Evolutionary conservation across 2,888 invertebrate genomes (phyloP), one percentile per base, ranked within the genome.

Genomic region (Cyrtodaria siliqua): DNA sequence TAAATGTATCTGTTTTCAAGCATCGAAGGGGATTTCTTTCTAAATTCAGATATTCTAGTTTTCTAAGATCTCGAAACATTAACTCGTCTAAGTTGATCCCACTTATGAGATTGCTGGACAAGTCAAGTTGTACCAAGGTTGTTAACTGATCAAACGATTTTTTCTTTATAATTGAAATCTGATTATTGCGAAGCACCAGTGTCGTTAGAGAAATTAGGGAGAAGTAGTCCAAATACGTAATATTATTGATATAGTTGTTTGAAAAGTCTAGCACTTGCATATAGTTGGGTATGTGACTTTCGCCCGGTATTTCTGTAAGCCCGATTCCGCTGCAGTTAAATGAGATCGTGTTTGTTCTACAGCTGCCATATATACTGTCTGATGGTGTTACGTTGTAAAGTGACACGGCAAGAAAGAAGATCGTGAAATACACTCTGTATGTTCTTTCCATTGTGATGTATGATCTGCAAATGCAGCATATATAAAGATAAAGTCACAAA

Each of bases 11-110:
- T 33, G 50, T 60, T n/a, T 40, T 60, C 14, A 81, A 47, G 26
- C 50, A n/a, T 6, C 68, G 38, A 8, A 81, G 18, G 20, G 80
- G 80, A 53, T 81, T 81, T 47, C 47, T 47, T 47, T 74, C 67
- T 42, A 81, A 23, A n/a, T 40, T 70, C 2, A 81, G 42, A 0
- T 38, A 23, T 12, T 26, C 18, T 29, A 81, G 38, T 14, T 47
- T 63, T 20, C 44, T 53, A 2, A 81, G 40, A 53, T 74, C 70
- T 16, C 53, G 20, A 56, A 81, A 81, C 20, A 59, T 59, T 1
- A 52, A 18, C 26, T 74, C 70, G 1, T 63, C 47, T 0, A 81
- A 29, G 20, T 42, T 29, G 9, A 29, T n/a, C 1, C 80, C 80
- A 24, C 38, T 23, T 1, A 81, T 53, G 27, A 38, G 24, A 61